These are phyloP conservation scores for Anguilla japonica DNA, from an alignment of 2,113 vertebrate species.

Conservation along the genomic window DNA sequence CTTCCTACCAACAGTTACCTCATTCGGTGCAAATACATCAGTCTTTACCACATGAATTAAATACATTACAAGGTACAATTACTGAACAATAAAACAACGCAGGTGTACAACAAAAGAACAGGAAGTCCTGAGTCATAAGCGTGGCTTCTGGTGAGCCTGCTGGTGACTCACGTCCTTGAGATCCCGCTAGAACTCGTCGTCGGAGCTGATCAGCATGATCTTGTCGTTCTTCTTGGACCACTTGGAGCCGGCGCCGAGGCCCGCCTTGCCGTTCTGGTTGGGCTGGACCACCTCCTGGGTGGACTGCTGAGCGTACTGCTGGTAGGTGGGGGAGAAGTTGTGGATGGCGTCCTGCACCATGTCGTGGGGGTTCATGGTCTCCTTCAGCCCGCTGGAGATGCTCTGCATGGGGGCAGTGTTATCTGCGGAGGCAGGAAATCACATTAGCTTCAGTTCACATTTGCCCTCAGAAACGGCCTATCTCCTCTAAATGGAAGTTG, in stretches of 20 bases:
- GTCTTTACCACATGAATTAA: neutral
- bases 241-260: slow-evolving; percentile 43
- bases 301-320: slow-evolving; percentile 89
- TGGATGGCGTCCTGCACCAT: slow-evolving; percentile 92
- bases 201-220: slow-evolving; percentile 83
- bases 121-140: neutral
- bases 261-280: slow-evolving; percentile 60
- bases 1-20: neutral
- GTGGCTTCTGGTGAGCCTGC: neutral
- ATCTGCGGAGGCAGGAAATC: slow-evolving; percentile 56
- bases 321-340: slow-evolving; percentile 86
- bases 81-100: neutral
- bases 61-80: neutral
- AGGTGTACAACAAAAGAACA: neutral
- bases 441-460: neutral
- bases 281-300: slow-evolving; percentile 81
- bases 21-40: neutral
- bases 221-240: slow-evolving; percentile 83
- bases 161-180: no score
- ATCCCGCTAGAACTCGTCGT: slow-evolving; percentile 81
- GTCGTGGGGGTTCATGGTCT: slow-evolving; percentile 90
- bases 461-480: neutral
- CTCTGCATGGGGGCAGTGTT: slow-evolving; percentile 86
- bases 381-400: slow-evolving; percentile 91
- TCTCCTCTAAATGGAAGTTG: neutral